These are phyloP conservation scores for Latrodectus elegans DNA, from an alignment of 2,888 invertebrate species.

Conservation along the genomic window DNA sequence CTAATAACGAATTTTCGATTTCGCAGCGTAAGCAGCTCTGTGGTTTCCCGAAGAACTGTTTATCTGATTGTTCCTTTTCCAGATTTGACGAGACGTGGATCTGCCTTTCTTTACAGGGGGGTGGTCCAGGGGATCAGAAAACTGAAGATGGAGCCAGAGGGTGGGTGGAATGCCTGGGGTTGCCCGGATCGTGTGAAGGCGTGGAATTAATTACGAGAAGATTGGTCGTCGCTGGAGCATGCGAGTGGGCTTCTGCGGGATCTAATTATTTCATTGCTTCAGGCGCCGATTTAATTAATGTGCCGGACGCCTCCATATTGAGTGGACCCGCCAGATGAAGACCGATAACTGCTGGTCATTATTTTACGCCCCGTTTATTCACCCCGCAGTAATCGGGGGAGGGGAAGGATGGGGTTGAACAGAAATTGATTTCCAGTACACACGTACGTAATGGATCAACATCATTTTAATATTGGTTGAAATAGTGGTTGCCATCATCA, in stretches of 20 bases:
- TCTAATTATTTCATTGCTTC: conserved; percentile 63
- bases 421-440: conserved; percentile 6
- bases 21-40: too few relatives aligned
- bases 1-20: too few relatives aligned
- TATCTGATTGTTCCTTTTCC: too few relatives aligned
- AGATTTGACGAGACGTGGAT: too few relatives aligned
- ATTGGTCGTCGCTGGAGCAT: conserved; percentile 36
- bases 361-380: conserved; percentile 62
- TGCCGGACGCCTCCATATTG: conserved; percentile 51
- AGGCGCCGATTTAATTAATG: conserved; percentile 63
- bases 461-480: too few relatives aligned
- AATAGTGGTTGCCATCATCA: too few relatives aligned
- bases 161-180: neutral
- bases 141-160: neutral
- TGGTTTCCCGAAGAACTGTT: too few relatives aligned
- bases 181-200: conserved; percentile 8
- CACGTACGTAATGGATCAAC: too few relatives aligned
- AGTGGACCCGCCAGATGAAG: conserved; percentile 46
- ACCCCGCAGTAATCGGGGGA: conserved; percentile 11
- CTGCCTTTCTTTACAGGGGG: too few relatives aligned
- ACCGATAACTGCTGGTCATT: conserved; percentile 64
- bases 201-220: conserved; percentile 51
- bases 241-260: conserved; percentile 33
- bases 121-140: too few relatives aligned
- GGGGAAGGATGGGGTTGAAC: neutral